Percentiles rank a stretch among this genome's conserved stretches.
phyloP scores from a whole-genome alignment of 2,888 invertebrate species.

The Hedychridium roseum region DNA sequence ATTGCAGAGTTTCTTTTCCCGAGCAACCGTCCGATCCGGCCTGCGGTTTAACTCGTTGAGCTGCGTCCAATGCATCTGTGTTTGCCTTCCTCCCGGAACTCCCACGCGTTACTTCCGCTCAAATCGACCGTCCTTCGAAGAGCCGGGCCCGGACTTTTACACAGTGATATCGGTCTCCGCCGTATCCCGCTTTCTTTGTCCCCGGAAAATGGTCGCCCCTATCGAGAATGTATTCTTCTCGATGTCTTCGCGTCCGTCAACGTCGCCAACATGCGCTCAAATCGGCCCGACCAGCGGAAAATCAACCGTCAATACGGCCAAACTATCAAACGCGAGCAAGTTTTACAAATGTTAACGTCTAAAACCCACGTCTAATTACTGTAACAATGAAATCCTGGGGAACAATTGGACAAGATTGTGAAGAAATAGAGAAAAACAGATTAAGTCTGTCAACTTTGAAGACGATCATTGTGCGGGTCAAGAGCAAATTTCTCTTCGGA shows the following conservation, averaged over 20 bases:
- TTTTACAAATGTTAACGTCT: too few species aligned
- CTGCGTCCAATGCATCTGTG: conserved; percentile 35
- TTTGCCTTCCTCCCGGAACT: conserved; percentile 7
- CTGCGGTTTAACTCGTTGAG: conserved; percentile 43
- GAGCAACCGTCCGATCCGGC: conserved; percentile 46
- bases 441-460: conserved; percentile 46
- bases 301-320: too few species aligned
- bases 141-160: conserved; percentile 21
- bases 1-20: conserved; percentile 47
- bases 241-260: not conserved
- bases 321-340: too few species aligned
- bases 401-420: too few species aligned
- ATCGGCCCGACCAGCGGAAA: too few species aligned
- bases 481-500: conserved; percentile 16
- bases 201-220: too few species aligned
- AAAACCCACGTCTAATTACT: too few species aligned
- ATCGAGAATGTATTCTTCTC: too few species aligned
- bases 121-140: conserved; percentile 27
- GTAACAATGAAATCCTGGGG: too few species aligned
- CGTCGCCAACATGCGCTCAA: not conserved
- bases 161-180: too few species aligned
- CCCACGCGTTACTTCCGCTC: conserved; percentile 27
- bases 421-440: too few species aligned
- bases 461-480: conserved; percentile 26
- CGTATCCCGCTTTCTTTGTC: too few species aligned